Base-by-base conservation (phyloP, 2,888 invertebrate genomes). In the Apoda limacodes region DNA sequence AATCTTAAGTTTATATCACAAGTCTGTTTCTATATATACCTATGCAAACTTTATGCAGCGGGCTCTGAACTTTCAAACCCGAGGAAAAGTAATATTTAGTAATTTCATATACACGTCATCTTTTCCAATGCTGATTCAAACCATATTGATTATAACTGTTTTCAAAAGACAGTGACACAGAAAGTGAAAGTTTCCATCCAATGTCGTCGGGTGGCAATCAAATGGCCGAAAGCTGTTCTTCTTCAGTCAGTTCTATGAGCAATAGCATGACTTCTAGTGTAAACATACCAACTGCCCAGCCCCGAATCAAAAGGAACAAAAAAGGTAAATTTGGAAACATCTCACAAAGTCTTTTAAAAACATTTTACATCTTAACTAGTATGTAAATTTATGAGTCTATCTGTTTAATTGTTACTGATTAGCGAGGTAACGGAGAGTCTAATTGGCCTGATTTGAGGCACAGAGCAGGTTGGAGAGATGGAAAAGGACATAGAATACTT, bases 191-290 rank as follows among this genome's bases (percentile, higher is more conserved):
- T 47, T 90, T 82, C 46, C 68, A 64, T n/a, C 80, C 90, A 43
- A 76, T 88, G 52, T 86, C 87, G 25, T 83, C 88, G 64, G 70
- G 69, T 19, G 60, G 68, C 19, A 72, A 75, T 39, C 65, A 61
- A 9, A 81, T 86, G 72, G 74, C 80, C 0, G 88, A 88, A 42
- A 88, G 88, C 39, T 72, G 83, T 25, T 62, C 83, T 1, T 88
- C 87, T 1, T 86, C 83, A 3, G 83, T 84, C 5, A 83, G 85
- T 40, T 88, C 88, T 7, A 87, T 89, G 86, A 88, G 85, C 39
- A 82, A 85, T 6, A 90, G 89, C 42, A 80, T 87, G 56, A 83
- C 81, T 4, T 86, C 87, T 1, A 87, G 86, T 41, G 70, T 83
- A 41, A 81, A 80, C 44, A 35, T 66, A 26, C 61, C 71, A 0